Evolutionary conservation across 2,797 vertebrate species (phyloP), one percentile per base, ranked within the genome.

Genomic region (Brachyalestes nurse): DNA sequence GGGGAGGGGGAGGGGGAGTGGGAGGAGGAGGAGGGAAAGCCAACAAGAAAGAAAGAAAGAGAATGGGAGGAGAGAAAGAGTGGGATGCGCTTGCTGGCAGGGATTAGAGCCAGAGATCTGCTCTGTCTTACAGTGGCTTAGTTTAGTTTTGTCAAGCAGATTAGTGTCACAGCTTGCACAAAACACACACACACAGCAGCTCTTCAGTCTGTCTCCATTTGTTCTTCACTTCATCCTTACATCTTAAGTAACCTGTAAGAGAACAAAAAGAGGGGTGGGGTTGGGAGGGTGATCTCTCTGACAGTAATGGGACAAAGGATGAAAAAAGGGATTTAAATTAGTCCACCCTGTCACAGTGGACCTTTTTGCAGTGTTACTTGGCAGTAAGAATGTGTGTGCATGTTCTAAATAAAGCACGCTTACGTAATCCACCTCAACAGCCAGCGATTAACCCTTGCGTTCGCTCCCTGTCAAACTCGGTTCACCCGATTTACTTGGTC

Each of bases 71-170:
- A 64, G 51, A 82, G 75, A 60, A 66, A 47, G 62, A 77, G 60
- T 21, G 71, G 72, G 71, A n/a, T 79, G 67, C n/a, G 57, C 58
- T 83, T 82, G 75, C 85, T 77, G 72, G 38, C 21, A 78, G 83
- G 82, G 82, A 85, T 86, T 88, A 84, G 64, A 71, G 45, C 81
- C 72, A 69, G 58, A 80, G 77, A 83, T 83, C 49, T 80, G 70
- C 72, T 55, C 25, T n/a, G 51, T 69, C 72, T 82, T 79, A 75
- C 55, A 74, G 38, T 71, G 79, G 76, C 83, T 83, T 83, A 77
- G 58, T 75, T 86, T 80, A 72, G 77, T 84, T 73, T 55, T 65
- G 79, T 57, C 51, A 62, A 42, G 65, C 64, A 84, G 86, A 87
- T 86, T 86, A 84, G 72, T 84, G 86, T 84, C 69, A 25, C 69